These are phyloP conservation scores for Peromyscus californicus DNA, from an alignment of 2,113 vertebrate genomes.

Conservation along the genomic window DNA sequence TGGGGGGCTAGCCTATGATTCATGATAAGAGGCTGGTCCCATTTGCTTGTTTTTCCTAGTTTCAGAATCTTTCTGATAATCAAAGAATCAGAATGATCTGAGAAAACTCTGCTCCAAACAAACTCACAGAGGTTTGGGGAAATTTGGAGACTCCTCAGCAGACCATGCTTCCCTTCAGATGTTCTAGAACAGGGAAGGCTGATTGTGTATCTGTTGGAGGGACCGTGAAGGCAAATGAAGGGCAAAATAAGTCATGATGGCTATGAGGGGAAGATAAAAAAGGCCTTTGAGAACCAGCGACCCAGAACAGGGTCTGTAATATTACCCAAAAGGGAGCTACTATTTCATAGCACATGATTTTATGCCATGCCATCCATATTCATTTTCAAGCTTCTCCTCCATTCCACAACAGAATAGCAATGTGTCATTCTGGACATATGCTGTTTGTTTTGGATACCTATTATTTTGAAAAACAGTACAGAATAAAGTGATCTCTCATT, in stretches of 20 bases:
- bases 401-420: background rate
- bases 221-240: background rate
- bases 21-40: background rate
- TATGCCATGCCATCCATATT: background rate
- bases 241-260: background rate
- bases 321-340: slow-evolving; percentile 19
- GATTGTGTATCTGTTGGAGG: background rate
- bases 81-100: background rate
- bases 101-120: background rate
- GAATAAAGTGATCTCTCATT: slow-evolving; percentile 53
- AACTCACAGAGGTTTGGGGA: background rate
- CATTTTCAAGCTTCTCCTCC: slow-evolving; percentile 33
- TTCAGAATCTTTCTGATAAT: background rate
- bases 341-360: background rate
- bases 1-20: background rate
- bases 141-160: background rate
- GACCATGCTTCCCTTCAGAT: background rate
- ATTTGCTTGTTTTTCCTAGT: background rate
- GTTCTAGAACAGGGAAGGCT: background rate
- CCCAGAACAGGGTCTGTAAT: slow-evolving; percentile 4
- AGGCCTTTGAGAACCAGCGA: background rate
- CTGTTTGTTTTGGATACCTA: slow-evolving; percentile 17
- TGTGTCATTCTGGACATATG: background rate
- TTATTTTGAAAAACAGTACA: slow-evolving; percentile 54
- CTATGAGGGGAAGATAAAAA: background rate